Base-by-base conservation (phyloP, 2,113 vertebrate species). In the Clarias macrocephalus region DNA sequence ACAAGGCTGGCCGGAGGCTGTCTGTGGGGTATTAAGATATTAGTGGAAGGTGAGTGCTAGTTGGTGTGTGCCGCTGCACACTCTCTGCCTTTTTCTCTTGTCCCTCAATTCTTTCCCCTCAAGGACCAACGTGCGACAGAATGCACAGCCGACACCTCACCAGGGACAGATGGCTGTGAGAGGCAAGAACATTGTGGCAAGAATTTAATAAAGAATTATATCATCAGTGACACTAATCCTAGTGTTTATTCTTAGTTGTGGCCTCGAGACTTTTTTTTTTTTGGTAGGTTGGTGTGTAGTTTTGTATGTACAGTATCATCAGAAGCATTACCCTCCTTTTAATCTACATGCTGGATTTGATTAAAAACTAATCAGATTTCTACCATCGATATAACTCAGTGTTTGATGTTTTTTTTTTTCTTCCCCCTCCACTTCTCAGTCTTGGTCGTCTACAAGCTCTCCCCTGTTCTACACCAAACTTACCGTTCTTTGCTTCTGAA, bases 141-240 rank as follows among this genome's bases (percentile, higher is more conserved):
- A 86, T 89, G 91, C 92, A 90, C 92, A 89, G 90, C 89, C 80
- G 90, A 91, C 92, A 92, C 93, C 94, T 95, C 92, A 89, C 94
- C 92, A 92, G 87, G 94, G 93, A 93, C 95, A 96, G 95, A 96
- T 96, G 95, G 95, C 91, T 87, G 82, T 91, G 48, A 92, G 92
- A 94, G 92, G 93, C 91, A 92, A 90, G 90, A 91, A 79, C 88
- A 89, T 84, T 85, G 81, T 52, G 84, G 59, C 92, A 90, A 94
- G 92, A 93, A 75, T 82, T 94, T 95, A 92, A 93, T 93, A 94
- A 94, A 94, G 93, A 93, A 94, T 94, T 92, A 93, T 92, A 89
- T 86, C 87, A 90, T 92, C 93, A 33, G 80, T 92, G 91, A 93
- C 92, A 90, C 84, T 83, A 66, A 63, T 28, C 25, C 52, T 37